Evolutionary conservation across 2,888 invertebrate genomes (phyloP), one percentile per base, ranked within the genome.

Genomic region (Caradrina clavipalpis): DNA sequence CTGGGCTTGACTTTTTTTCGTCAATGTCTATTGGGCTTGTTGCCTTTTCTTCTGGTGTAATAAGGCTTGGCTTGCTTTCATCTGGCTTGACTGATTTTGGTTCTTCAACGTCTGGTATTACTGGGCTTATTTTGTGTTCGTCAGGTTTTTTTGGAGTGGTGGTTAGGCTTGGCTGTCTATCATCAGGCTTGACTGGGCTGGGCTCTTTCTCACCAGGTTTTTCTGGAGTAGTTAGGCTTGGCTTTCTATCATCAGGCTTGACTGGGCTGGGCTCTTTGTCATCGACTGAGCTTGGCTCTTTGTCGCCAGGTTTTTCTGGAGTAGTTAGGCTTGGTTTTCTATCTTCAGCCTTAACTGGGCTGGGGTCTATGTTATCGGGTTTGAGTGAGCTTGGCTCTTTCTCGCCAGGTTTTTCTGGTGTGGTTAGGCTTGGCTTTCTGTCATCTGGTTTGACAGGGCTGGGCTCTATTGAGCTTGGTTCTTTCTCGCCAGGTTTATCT

Each of bases 211-310:
- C 69, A 0, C 58, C 64, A 8, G 6, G 8, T 1, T 61, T 54
- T 1, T 11, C 13, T 0, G n/a, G n/a, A n/a, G n/a, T n/a, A n/a
- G n/a, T n/a, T n/a, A n/a, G 39, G 8, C 13, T 59, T 1, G n/a
- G 5, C 2, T 2, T 1, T 54, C 50, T 13, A 55, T 22, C 58
- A 0, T 64, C 61, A 13, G 11, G 21, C 5, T 45, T 13, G 0
- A 35, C 21, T 15, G 39, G 7, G 2, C 15, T 80, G 0, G 74
- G 62, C 21, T 49, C 67, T 39, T 13, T 62, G 15, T 81, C 81
- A 60, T 13, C 54, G 39, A 26, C 15, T 19, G 11, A 11, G 15
- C 26, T 45, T 31, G 19, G 15, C 1, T 15, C 10, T 59, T 68
- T 4, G 53, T 78, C 66, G 8, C 47, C 61, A 13, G 15, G 31